Evolutionary conservation across 2,113 vertebrate species (phyloP), one percentile per base, ranked within the genome.

Genomic region (Riparia riparia): DNA sequence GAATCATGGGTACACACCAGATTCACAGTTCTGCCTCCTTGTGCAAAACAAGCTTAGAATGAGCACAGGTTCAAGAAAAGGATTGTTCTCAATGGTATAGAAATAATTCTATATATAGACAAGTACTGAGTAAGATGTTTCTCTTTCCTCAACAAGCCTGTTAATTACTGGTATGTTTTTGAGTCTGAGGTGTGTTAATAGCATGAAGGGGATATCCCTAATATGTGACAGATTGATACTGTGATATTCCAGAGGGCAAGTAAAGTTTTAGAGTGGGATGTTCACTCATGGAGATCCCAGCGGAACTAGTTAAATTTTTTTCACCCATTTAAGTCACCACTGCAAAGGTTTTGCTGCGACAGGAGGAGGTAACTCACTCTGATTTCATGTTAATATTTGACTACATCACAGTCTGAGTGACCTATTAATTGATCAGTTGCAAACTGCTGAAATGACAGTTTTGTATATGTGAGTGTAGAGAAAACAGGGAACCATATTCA

Each of bases 361-460:
- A 8, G 68, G 37, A 79, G 86, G 81, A 94, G 80, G 73, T 76
- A 82, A 57, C 18, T 81, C 65, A 8, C n/a, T 68, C 60, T 74
- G 17, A 53, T 90, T n/a, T 65, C 45, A 18, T 63, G 89, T 94
- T 96, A 93, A 95, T 92, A 50, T 95, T 95, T 95, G 70, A 91
- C 96, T 87, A 51, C 65, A 79, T 84, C 66, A 60, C 44, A 77
- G 50, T 66, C 41, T 85, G 47, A 92, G 93, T 97, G 78, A 97
- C 71, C 82, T 90, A 91, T 96, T 91, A 95, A 82, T 96, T 77
- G 84, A 90, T 80, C 88, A 86, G 57, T 29, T 93, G 45, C 49
- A 95, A 90, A 93, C 65, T 96, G 92, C 88, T 96, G 95, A 93
- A 93, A 71, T 65, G 29, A 19, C 77, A 92, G 9, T 26, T 93